These are phyloP conservation scores for Crotalus tigris DNA, from an alignment of 2,113 vertebrate species.

Conservation along the genomic window DNA sequence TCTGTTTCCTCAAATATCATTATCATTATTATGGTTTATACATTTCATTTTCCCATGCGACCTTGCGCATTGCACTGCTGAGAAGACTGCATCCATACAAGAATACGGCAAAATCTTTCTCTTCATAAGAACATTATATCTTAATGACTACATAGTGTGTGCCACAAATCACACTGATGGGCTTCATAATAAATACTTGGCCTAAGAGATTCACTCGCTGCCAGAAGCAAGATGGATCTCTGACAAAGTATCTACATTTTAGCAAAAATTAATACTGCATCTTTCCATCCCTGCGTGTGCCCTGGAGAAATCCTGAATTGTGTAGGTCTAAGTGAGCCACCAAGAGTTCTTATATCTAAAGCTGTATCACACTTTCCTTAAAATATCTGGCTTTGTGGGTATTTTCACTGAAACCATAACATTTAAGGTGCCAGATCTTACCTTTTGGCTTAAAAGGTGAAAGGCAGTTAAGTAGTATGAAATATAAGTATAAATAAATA, in stretches of 20 bases:
- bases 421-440: slow-evolving; percentile 36
- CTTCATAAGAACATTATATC: not conserved
- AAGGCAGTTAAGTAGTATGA: slow-evolving; percentile 2
- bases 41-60: not conserved
- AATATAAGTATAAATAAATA: not conserved
- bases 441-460: slow-evolving; percentile 33
- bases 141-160: slow-evolving; percentile 20
- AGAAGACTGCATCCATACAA: not conserved
- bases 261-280: not conserved
- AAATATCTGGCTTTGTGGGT: slow-evolving; percentile 50
- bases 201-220: slow-evolving; percentile 25
- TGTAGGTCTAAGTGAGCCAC: slow-evolving; percentile 7
- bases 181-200: slow-evolving; percentile 27
- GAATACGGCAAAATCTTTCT: not conserved
- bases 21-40: not conserved
- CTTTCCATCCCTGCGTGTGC: slow-evolving; percentile 22
- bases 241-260: slow-evolving; percentile 19
- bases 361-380: slow-evolving; percentile 48
- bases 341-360: slow-evolving; percentile 57
- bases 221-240: slow-evolving; percentile 21
- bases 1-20: not conserved
- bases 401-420: slow-evolving; percentile 55
- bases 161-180: slow-evolving; percentile 11
- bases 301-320: slow-evolving; percentile 28
- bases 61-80: not conserved